A percentile compares a stretch with the other conserved stretches of the same genome.
Evolutionary conservation across 2,113 vertebrate genomes (phyloP).

Genomic region (Pardalotus punctatus): DNA sequence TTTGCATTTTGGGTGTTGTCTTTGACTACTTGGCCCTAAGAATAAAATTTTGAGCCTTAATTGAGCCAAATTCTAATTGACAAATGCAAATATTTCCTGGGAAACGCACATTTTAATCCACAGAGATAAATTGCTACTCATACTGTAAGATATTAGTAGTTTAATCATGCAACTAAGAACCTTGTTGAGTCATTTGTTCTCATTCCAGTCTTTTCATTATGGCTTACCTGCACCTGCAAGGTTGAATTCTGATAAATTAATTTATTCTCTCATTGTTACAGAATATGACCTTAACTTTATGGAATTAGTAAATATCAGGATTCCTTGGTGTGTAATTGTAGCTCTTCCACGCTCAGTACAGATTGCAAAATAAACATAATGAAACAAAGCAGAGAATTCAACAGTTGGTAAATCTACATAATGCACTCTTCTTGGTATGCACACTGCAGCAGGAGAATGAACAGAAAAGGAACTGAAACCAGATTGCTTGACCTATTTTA

Average conservation of each 20-base stretch:
- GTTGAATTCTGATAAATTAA: not conserved
- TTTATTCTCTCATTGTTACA: not conserved
- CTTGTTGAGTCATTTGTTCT: not conserved
- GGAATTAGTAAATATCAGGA: not conserved
- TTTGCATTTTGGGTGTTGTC: not conserved
- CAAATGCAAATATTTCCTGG: not conserved
- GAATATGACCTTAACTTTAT: not conserved
- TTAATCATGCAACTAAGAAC: not conserved
- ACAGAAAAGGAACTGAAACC: not conserved
- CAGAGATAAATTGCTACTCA: not conserved
- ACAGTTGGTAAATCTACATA: constrained; percentile 14
- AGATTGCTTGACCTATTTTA: constrained; percentile 54
- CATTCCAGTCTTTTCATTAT: not conserved
- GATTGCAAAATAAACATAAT: not conserved
- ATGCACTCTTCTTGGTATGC: not conserved
- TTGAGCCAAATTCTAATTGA: not conserved
- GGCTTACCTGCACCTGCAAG: not conserved
- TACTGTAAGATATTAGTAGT: not conserved
- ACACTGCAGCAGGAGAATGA: not conserved
- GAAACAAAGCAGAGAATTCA: not conserved
- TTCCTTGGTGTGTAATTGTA: not conserved
- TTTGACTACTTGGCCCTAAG: not conserved
- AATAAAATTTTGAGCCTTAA: not conserved
- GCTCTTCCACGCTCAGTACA: not conserved
- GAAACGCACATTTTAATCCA: not conserved